Evolutionary conservation across 2,113 vertebrate species (phyloP), one percentile per base, ranked within the genome.

Genomic region (Caloenas nicobarica): DNA sequence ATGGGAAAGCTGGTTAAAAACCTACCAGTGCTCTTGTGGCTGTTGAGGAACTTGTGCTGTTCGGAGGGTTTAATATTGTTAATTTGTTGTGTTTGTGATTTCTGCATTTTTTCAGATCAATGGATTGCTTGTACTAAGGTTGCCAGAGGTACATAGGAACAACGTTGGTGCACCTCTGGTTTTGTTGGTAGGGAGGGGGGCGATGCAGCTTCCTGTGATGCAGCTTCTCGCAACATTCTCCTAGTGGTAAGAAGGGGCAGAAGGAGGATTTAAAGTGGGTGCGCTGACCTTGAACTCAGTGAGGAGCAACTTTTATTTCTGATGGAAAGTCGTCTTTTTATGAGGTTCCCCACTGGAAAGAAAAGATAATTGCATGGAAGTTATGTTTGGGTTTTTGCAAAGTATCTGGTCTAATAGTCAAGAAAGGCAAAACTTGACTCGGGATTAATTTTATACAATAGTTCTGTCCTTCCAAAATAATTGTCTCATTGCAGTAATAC

Each of bases 171-270:
- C 22, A 16, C 15, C 40, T 38, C 7, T 22, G 46, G 0, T 54
- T 82, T 58, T 73, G 16, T 34, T 64, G 13, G n/a, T 5, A 40
- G 36, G 10, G 26, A 36, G 29, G n/a, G 11, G 23, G 29, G 9
- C 0, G 3, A 26, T 51, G 53, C 21, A 57, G 36, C 42, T 62
- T 85, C 1, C 40, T 17, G 13, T 33, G 50, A 7, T 60, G 21
- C 0, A 1, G 5, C 38, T 66, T 28, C 53, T 68, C 0, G 0
- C 56, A 68, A 26, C 5, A 2, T 42, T 26, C 44, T 54, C 3
- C 2, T 19, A 38, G 33, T 50, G 64, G 10, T 61, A 46, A 61
- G 53, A 44, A 60, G 36, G 44, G 11, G 36, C 36, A 36, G 42
- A 19, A 50, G 24, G 22, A 40, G 21, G 8, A 23, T 80, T 61